Percentiles rank a stretch among this genome's conserved stretches.
phyloP scores from a whole-genome alignment of 2,797 vertebrate genomes.

The Cercopithecus hamlyni region DNA sequence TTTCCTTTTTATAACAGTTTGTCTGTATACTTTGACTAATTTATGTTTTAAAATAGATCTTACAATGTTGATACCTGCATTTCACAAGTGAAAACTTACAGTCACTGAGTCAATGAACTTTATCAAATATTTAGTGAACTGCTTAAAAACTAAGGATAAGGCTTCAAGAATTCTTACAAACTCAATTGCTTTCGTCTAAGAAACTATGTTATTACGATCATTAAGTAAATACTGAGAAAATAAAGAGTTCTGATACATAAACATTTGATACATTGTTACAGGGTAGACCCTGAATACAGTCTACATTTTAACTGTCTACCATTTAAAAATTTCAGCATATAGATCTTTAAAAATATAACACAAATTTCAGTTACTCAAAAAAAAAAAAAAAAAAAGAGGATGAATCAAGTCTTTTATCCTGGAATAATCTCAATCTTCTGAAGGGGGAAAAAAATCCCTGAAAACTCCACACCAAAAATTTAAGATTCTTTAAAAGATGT shows the following conservation, averaged over 20 bases:
- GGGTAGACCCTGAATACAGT: slow-evolving; percentile 63
- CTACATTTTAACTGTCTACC: background rate
- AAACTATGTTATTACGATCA: slow-evolving; percentile 75
- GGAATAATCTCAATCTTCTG: background rate
- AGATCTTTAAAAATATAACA: slow-evolving; percentile 33
- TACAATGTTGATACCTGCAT: slow-evolving; percentile 75
- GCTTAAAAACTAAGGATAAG: slow-evolving; percentile 80
- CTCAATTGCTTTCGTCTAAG: slow-evolving; percentile 76
- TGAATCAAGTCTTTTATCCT: slow-evolving; percentile 3
- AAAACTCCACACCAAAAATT: slow-evolving; percentile 73
- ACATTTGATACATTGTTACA: slow-evolving; percentile 70
- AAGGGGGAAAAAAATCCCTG: slow-evolving; percentile 61
- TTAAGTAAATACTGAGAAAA: slow-evolving; percentile 77
- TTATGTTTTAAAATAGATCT: slow-evolving; percentile 76
- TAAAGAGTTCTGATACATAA: slow-evolving; percentile 67
- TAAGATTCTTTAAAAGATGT: background rate
- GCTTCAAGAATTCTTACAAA: slow-evolving; percentile 74
- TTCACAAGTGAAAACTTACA: slow-evolving; percentile 80
- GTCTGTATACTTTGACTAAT: slow-evolving; percentile 74
- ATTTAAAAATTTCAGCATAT: slow-evolving; percentile 57
- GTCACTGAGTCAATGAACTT: slow-evolving; percentile 80
- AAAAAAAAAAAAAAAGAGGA: background rate
- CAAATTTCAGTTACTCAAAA: slow-evolving; percentile 41
- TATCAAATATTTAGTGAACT: slow-evolving; percentile 81
- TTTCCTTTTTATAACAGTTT: slow-evolving; percentile 15